Base-by-base conservation (phyloP, 1,140 invertebrate species). In the Heliconius hermathena region DNA sequence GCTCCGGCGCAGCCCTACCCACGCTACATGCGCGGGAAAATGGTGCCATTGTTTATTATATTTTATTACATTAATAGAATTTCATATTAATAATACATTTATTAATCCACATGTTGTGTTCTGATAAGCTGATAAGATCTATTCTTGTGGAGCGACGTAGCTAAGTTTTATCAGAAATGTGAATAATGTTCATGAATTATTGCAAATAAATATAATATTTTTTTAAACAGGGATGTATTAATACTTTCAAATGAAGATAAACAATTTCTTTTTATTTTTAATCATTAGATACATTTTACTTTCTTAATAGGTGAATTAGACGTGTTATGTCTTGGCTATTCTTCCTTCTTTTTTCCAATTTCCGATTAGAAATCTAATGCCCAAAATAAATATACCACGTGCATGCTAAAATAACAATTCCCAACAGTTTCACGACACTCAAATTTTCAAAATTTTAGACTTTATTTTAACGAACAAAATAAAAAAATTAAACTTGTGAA, bases 1-100 rank as follows among this genome's bases (percentile, higher is more conserved):
- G 83, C 83, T 84, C 84, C 85, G 83, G 85, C 87, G 86, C 87
- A 87, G 77, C 83, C 83, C 81, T 82, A 78, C 79, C 85, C 79
- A 83, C 89, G 78, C 85, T 79, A 81, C 79, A 83, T 83, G 83
- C 84, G 83, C 85, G 82, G 70, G 72, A 74, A 84, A 81, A 76
- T 77, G 76, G 46, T 70, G 70, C 57, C 60, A 83, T 79, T 78
- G 81, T 72, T 83, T 82, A 80, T 57, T 79, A 77, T 77, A 73
- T 76, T 79, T 66, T 81, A 52, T 77, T 71, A 73, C 73, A 73
- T 78, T 70, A 78, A 80, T 78, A 71, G 54, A 74, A 76, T 57
- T 74, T 66, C 38, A 41, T 33, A 75, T 76, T 76, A 76, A 71
- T 70, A 76, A 49, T 26, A 26, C 26, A 38, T 66, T 26, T 26